These are phyloP conservation scores for Myotis findleyi DNA, from an alignment of 2,797 vertebrate species.

Conservation along the genomic window DNA sequence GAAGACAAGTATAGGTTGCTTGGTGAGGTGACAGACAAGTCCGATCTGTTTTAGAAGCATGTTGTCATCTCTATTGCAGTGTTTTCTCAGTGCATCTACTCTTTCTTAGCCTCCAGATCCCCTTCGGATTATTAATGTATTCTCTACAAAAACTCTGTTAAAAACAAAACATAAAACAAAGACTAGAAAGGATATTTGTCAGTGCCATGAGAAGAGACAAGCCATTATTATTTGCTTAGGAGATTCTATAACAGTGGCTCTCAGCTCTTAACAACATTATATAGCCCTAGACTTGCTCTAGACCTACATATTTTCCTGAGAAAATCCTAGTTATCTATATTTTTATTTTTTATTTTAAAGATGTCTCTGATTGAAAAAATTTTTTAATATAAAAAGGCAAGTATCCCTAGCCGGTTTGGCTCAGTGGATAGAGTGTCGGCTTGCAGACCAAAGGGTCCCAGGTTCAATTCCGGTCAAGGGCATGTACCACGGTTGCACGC, in stretches of 20 bases:
- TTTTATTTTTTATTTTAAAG: slow-evolving; percentile 54
- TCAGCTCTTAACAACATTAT: slow-evolving; percentile 8
- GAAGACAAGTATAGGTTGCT: not conserved
- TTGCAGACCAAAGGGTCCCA: not conserved
- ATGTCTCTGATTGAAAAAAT: not conserved
- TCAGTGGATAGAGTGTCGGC: not conserved
- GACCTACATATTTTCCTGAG: not conserved
- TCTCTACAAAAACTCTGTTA: not conserved
- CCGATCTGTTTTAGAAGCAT: slow-evolving; percentile 11
- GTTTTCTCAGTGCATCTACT: not conserved
- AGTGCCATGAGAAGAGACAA: not conserved
- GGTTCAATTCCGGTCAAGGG: no score
- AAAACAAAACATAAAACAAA: slow-evolving; percentile 40
- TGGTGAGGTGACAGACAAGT: not conserved
- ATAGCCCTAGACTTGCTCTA: not conserved
- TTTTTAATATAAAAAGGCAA: not conserved
- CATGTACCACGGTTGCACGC: no score
- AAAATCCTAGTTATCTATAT: not conserved
- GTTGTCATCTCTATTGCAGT: not conserved
- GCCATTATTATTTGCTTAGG: slow-evolving; percentile 25
- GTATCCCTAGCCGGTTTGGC: not conserved
- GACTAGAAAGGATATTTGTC: not conserved
- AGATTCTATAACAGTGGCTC: not conserved
- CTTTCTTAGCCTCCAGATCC: not conserved
- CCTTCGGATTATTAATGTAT: slow-evolving; percentile 11